These are phyloP conservation scores for Murina feae DNA, from an alignment of 2,113 vertebrate species.

Conservation along the genomic window DNA sequence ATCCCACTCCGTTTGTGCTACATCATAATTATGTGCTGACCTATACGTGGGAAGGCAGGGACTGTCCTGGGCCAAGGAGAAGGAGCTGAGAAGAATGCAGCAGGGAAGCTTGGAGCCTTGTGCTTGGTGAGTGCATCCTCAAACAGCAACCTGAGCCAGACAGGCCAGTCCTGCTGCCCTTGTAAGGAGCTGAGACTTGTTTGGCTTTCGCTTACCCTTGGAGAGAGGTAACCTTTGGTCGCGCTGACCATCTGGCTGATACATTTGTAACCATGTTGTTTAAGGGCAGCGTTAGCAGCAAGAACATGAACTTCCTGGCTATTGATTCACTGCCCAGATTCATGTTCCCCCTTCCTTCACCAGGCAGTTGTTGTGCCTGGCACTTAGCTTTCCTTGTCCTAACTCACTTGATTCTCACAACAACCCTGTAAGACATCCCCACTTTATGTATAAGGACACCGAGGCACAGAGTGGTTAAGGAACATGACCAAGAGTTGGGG, in stretches of 20 bases:
- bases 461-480: neutral
- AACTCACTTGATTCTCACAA: neutral
- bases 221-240: neutral
- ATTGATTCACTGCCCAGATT: neutral
- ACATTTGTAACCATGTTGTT: neutral
- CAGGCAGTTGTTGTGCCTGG: neutral
- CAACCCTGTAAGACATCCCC: neutral
- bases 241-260: neutral
- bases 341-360: neutral
- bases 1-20: neutral
- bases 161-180: neutral
- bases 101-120: neutral
- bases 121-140: rapidly evolving
- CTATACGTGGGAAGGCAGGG: neutral
- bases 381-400: neutral
- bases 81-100: neutral
- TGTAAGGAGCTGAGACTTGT: neutral
- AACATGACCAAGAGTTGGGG: neutral
- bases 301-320: neutral
- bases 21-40: neutral
- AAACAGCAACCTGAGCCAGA: neutral
- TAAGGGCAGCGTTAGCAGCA: neutral
- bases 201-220: neutral
- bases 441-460: neutral
- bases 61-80: neutral